phyloP scores from a whole-genome alignment of 2,797 vertebrate genomes.

The Anguilla anguilla region DNA sequence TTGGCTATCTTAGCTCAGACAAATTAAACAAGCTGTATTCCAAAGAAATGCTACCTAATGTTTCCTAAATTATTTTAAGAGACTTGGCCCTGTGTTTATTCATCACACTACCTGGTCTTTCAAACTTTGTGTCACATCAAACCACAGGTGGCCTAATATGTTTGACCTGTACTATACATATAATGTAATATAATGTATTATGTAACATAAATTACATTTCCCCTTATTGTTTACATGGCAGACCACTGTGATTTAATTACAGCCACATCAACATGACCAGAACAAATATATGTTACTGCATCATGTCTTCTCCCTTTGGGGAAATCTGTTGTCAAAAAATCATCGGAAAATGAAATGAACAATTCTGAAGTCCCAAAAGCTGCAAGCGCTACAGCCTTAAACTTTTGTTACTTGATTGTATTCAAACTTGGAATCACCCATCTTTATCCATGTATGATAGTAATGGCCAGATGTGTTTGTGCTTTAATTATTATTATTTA shows the following conservation, averaged over 20 bases:
- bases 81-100: too few species aligned
- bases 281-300: background rate
- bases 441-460: background rate
- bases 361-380: background rate
- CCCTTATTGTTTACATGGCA: constrained; percentile 7
- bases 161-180: too few species aligned
- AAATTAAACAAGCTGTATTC: too few species aligned
- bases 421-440: background rate
- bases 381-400: background rate
- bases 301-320: constrained; percentile 3
- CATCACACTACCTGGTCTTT: too few species aligned
- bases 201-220: background rate
- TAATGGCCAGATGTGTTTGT: background rate
- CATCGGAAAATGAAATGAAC: background rate
- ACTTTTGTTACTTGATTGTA: background rate
- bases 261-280: background rate
- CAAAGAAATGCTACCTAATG: too few species aligned
- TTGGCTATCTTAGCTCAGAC: too few species aligned
- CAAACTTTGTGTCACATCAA: too few species aligned
- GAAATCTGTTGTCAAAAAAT: background rate
- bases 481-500: background rate
- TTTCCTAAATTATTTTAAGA: too few species aligned
- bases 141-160: too few species aligned
- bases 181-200: too few species aligned
- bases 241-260: background rate